A percentile compares a stretch with the other conserved stretches of the same genome.
Conservation (phyloP, 2,888 invertebrate genomes). For the Acronicta aceris region DNA sequence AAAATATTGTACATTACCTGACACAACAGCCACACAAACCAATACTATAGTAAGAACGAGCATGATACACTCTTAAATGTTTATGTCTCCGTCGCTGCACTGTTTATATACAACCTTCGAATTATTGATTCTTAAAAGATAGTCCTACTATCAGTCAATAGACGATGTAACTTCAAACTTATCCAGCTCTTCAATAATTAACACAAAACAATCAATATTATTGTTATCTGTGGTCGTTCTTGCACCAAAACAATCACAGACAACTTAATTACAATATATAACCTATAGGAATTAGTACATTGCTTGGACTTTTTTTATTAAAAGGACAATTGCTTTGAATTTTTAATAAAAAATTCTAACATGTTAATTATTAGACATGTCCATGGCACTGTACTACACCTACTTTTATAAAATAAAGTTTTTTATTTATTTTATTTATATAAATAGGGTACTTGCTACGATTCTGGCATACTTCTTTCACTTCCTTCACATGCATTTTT, state of each 20-base stretch:
- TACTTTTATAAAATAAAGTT: too few relatives aligned
- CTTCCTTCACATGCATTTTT: too few relatives aligned
- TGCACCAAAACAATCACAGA: background rate
- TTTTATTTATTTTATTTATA: too few relatives aligned
- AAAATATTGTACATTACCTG: conserved; percentile 39
- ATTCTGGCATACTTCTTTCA: too few relatives aligned
- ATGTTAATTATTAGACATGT: too few relatives aligned
- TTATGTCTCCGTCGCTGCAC: conserved; percentile 6
- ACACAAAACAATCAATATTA: conserved; percentile 7
- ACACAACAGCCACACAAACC: conserved; percentile 33
- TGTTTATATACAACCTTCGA: conserved; percentile 42
- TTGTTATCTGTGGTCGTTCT: background rate
- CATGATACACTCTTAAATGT: conserved; percentile 43
- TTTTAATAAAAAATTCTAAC: too few relatives aligned
- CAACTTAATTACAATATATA: too few relatives aligned
- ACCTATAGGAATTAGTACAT: too few relatives aligned
- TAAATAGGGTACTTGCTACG: too few relatives aligned
- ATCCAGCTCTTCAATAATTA: conserved; percentile 12
- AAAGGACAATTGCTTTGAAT: too few relatives aligned
- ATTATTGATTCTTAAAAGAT: conserved; percentile 45
- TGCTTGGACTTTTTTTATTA: too few relatives aligned
- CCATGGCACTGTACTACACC: too few relatives aligned
- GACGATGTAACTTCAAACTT: conserved; percentile 46
- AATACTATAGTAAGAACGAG: conserved; percentile 31
- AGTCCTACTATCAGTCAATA: conserved; percentile 38